A percentile compares a stretch with the other conserved stretches of the same genome.
Conservation (phyloP, 2,113 vertebrate genomes). For the Corythaixoides concolor region DNA sequence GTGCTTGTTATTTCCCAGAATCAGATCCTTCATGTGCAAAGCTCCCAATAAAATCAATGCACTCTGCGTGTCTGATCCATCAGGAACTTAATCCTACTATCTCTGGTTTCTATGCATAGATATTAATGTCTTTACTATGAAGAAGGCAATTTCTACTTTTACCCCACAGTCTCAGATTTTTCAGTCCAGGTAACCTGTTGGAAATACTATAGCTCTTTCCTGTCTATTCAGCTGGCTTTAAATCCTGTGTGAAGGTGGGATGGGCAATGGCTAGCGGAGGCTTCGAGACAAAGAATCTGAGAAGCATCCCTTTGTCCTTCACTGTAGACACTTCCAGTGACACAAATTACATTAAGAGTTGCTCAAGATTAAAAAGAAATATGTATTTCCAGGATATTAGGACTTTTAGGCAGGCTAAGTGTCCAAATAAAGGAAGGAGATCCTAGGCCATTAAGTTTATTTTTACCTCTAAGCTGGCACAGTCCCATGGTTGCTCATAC, state of each 20-base stretch:
- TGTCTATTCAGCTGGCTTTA: background rate
- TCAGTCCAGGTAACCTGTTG: background rate
- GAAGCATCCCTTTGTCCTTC: background rate
- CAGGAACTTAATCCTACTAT: background rate
- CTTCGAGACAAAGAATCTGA: background rate
- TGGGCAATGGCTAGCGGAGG: background rate
- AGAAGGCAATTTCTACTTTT: background rate
- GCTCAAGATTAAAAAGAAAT: background rate
- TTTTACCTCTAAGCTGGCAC: background rate
- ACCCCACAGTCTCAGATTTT: background rate
- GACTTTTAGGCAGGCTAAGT: background rate
- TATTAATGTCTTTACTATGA: background rate
- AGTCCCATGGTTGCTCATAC: rapidly evolving
- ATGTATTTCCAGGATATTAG: background rate
- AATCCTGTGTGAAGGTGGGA: background rate
- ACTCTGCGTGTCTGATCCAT: background rate
- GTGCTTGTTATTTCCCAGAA: background rate
- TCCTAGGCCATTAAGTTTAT: background rate
- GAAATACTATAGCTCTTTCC: background rate
- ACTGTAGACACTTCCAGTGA: background rate
- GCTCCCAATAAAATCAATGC: background rate
- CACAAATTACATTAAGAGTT: background rate
- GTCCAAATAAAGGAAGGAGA: background rate
- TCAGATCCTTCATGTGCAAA: background rate
- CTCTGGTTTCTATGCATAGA: background rate